Evolutionary conservation across 2,888 invertebrate genomes (phyloP).

Genomic region (Scaptomyza cyrtandrae): DNA sequence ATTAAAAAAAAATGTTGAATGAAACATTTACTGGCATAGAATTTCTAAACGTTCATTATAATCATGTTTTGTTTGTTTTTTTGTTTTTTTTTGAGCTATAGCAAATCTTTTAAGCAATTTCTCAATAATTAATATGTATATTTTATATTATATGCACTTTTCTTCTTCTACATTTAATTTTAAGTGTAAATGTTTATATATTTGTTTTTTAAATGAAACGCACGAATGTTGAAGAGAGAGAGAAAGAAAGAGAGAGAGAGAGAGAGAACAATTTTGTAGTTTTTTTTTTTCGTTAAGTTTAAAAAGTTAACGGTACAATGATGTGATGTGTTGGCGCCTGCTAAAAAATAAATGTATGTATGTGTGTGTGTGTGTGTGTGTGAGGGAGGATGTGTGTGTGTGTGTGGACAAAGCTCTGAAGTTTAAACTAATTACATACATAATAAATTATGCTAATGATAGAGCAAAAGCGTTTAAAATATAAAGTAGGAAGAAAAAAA

Average conservation of each 20-base stretch:
- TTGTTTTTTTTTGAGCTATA: slow-evolving; percentile 4
- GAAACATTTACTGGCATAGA: slow-evolving; percentile 12
- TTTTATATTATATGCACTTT: slow-evolving; percentile 22
- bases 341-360: slow-evolving; percentile 6
- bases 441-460: slow-evolving; percentile 66
- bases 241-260: slow-evolving; percentile 24
- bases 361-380: neutral
- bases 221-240: slow-evolving; percentile 34
- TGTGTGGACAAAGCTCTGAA: slow-evolving; percentile 39
- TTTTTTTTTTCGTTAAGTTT: slow-evolving; percentile 7
- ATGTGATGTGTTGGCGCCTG: slow-evolving; percentile 28
- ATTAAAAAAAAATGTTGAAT: slow-evolving; percentile 8
- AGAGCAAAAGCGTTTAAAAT: slow-evolving; percentile 40
- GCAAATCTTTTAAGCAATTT: slow-evolving; percentile 26
- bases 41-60: slow-evolving; percentile 8
- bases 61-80: slow-evolving; percentile 14
- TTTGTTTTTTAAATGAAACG: slow-evolving; percentile 31
- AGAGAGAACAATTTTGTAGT: slow-evolving; percentile 37
- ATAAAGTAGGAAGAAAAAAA: neutral
- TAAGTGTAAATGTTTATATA: neutral
- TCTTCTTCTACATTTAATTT: slow-evolving; percentile 7
- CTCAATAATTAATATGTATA: slow-evolving; percentile 17
- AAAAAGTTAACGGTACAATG: slow-evolving; percentile 30
- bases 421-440: slow-evolving; percentile 68
- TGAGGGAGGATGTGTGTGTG: neutral